These are phyloP conservation scores for Saturnia pavonia DNA, from an alignment of 2,888 invertebrate genomes.

Conservation along the genomic window DNA sequence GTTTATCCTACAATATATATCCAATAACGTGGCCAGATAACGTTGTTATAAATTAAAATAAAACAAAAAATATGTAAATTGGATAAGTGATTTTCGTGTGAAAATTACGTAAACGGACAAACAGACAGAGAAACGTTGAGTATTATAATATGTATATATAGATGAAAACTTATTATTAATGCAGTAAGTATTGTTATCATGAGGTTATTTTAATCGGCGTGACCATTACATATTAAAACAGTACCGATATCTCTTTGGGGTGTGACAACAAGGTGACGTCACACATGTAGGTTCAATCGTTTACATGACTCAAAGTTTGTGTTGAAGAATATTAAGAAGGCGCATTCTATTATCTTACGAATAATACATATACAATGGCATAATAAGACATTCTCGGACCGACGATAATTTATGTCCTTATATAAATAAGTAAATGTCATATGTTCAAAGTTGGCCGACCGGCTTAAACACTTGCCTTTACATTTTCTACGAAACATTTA, in stretches of 20 bases:
- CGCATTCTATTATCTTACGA: conserved; percentile 11
- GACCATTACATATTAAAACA: conserved; percentile 35
- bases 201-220: conserved; percentile 51
- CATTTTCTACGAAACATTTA: not conserved
- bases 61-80: no score
- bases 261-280: conserved; percentile 43
- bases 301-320: conserved; percentile 35
- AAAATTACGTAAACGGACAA: no score
- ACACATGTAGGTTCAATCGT: conserved; percentile 34
- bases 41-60: no score
- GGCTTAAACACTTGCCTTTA: not conserved
- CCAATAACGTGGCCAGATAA: no score
- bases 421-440: conserved; percentile 4
- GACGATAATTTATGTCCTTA: not conserved
- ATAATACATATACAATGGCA: conserved; percentile 1
- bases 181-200: conserved; percentile 35
- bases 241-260: conserved; percentile 41
- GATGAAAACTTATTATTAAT: conserved; percentile 18
- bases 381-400: conserved; percentile 1
- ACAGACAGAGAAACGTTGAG: no score
- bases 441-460: not conserved
- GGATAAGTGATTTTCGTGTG: no score
- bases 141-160: no score
- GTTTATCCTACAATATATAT: no score
- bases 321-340: conserved; percentile 26